Percentiles rank a stretch among this genome's conserved stretches.
phyloP scores from a whole-genome alignment of 35 echinoderm and acorn worm species.

The Apostichopus californicus region DNA sequence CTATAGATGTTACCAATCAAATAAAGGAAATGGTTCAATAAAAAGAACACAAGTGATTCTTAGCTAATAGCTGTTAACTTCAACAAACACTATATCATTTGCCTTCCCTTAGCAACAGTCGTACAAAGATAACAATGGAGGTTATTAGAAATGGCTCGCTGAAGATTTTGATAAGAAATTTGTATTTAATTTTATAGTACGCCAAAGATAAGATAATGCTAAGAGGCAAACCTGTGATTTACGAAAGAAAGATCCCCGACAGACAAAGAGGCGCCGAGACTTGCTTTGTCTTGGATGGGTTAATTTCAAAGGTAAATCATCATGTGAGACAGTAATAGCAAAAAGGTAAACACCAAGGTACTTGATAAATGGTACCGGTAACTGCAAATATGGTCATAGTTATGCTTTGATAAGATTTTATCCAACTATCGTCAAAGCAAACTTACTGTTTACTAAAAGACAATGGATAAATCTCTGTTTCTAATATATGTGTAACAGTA shows the following conservation, averaged over 20 bases:
- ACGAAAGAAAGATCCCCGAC: conserved; percentile 21
- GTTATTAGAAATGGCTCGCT: background rate
- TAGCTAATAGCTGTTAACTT: conserved; percentile 38
- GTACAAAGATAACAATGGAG: background rate
- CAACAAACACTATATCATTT: conserved; percentile 48
- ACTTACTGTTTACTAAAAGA: too few relatives aligned
- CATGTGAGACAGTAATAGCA: background rate
- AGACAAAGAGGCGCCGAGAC: conserved; percentile 8
- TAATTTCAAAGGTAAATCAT: background rate
- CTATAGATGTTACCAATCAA: conserved; percentile 20
- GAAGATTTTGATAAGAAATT: conserved; percentile 45
- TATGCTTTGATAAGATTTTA: too few relatives aligned
- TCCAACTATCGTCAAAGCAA: too few relatives aligned
- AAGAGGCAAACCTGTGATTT: conserved; percentile 35
- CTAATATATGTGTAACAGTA: too few relatives aligned
- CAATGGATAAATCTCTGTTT: too few relatives aligned
- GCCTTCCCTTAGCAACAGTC: background rate
- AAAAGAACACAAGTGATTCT: background rate
- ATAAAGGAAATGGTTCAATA: background rate
- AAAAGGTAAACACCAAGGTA: background rate
- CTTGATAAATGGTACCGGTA: too few relatives aligned
- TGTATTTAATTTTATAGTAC: conserved; percentile 12
- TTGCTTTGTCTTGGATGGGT: background rate
- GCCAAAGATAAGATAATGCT: conserved; percentile 11
- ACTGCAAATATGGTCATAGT: too few relatives aligned